Base-by-base conservation (phyloP, 1,140 invertebrate genomes). In the Maconellicoccus hirsutus region DNA sequence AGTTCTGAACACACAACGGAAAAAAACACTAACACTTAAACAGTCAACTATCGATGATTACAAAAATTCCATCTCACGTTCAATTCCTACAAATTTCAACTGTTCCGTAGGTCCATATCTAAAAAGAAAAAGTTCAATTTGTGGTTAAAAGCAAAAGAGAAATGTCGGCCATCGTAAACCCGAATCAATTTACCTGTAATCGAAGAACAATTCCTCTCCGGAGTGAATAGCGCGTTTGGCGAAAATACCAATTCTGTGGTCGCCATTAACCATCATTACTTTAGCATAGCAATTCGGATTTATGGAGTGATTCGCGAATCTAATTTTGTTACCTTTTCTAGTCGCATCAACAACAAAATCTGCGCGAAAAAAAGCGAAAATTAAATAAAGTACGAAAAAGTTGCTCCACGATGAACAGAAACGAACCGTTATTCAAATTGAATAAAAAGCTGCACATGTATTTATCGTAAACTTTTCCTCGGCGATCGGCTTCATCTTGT, bases 281-380 rank as follows among this genome's bases (percentile, higher is more conserved):
- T 98, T 98, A 26, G 97, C 96, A 81, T 96, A 98, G 82, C 97
- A 99, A 82, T 99, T 99, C 0, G 97, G 97, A 86, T 98, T 98
- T 73, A 98, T 94, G 6, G 96, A 98, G 83, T 99, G 97, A 83
- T 99, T 99, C 29, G 97, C 97, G 82, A 99, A 99, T 42, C 98
- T 86, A 73, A 99, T 99, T 82, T 99, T 98, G 82, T 99, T 99
- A 52, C 98, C 98, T 80, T 99, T 98, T 23, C 96, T 83, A 0
- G 96, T 98, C 10, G 98, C 97, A 82, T 99, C 98, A 70, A 99
- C 96, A 12, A 98, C 96, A 83, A 95, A 98, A 81, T 98, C 89
- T 89, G 74, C 12, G 77, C 78, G 23, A 27, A 75, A 77, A 66
- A 16, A 66, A 66, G 16, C 21, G 4, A 7, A 59, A 7, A 59